These are phyloP conservation scores for Clunio marinus DNA, from an alignment of 2,888 invertebrate genomes.

Conservation along the genomic window DNA sequence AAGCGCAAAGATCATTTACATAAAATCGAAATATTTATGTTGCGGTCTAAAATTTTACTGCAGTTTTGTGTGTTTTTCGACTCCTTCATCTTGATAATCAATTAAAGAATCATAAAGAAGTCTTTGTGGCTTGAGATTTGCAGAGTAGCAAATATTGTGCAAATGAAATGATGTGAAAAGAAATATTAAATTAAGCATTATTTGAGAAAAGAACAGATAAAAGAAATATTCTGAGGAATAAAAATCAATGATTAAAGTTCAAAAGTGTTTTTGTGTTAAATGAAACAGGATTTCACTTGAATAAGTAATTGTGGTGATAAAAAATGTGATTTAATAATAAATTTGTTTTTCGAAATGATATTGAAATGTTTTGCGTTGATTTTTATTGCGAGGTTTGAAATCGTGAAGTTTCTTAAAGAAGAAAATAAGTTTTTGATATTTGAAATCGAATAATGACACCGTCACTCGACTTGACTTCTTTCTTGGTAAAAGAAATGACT, in stretches of 20 bases:
- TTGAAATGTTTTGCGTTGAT: constrained; percentile 17
- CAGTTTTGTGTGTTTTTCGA: not conserved
- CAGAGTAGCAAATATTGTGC: not conserved
- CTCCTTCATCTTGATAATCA: constrained; percentile 3
- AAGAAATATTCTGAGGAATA: not conserved
- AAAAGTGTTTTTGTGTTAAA: not conserved
- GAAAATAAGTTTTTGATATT: constrained; percentile 8
- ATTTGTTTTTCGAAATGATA: constrained; percentile 18
- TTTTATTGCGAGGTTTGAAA: not conserved
- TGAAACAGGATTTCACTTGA: not conserved
- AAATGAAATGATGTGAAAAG: not conserved
- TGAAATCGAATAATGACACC: no score
- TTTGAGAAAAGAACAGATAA: not conserved
- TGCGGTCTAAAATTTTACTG: not conserved
- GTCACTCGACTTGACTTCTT: constrained; percentile 15
- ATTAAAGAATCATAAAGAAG: not conserved
- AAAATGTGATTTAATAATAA: constrained; percentile 36
- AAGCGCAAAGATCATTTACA: not conserved
- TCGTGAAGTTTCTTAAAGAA: not conserved
- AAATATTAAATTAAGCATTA: constrained; percentile 2
- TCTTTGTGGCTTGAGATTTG: not conserved
- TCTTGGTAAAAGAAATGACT: not conserved
- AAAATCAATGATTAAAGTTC: not conserved
- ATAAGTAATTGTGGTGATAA: constrained; percentile 21
- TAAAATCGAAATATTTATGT: constrained; percentile 9